Conservation (phyloP, 2,888 invertebrate genomes). For the Argyra leucocephala region DNA sequence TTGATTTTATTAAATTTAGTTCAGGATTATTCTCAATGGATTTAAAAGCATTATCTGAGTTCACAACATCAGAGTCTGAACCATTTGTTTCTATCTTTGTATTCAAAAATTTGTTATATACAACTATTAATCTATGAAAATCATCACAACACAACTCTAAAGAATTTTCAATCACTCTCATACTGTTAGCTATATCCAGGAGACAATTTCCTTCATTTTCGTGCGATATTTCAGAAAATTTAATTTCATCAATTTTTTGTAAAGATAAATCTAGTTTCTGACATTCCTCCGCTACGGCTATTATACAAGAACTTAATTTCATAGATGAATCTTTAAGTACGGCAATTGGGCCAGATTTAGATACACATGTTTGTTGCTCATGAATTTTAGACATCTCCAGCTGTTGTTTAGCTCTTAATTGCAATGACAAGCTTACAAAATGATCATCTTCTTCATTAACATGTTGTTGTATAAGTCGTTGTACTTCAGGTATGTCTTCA, state of each 20-base stretch:
- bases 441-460: conserved; percentile 39
- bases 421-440: conserved; percentile 35
- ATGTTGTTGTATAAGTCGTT: conserved; percentile 33
- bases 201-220: conserved; percentile 33
- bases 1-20: conserved; percentile 28
- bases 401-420: conserved; percentile 33
- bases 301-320: conserved; percentile 40
- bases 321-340: conserved; percentile 39
- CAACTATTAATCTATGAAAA: conserved; percentile 40
- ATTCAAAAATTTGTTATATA: conserved; percentile 40
- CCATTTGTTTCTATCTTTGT: conserved; percentile 31
- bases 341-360: conserved; percentile 32
- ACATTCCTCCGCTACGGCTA: conserved; percentile 41
- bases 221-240: neutral
- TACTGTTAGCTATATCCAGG: conserved; percentile 37
- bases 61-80: neutral
- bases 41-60: conserved; percentile 15
- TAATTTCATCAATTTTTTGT: conserved; percentile 28
- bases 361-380: conserved; percentile 24
- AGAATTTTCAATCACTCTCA: conserved; percentile 38
- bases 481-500: conserved; percentile 33
- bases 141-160: conserved; percentile 39
- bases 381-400: conserved; percentile 34
- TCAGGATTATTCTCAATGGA: conserved; percentile 8
- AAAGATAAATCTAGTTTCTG: conserved; percentile 37